phyloP scores from a whole-genome alignment of 2,797 vertebrate genomes.

The Garrulus glandarius region DNA sequence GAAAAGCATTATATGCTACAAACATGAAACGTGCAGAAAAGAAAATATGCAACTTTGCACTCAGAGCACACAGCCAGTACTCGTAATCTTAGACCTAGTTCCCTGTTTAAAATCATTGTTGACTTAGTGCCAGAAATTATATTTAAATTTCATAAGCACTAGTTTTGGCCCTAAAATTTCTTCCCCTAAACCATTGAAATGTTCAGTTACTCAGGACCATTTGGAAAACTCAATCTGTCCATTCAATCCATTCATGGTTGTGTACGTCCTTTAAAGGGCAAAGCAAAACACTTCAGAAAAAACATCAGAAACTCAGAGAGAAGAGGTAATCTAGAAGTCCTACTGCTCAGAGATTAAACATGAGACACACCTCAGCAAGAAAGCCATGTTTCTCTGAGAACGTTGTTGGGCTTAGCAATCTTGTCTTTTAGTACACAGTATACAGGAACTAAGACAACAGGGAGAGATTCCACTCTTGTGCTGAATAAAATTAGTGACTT shows the following conservation, averaged over 20 bases:
- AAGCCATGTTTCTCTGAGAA: neutral
- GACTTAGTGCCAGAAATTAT: neutral
- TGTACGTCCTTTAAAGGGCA: neutral
- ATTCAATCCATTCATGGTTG: neutral
- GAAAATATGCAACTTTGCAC: neutral
- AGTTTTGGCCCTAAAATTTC: neutral
- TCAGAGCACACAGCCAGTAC: neutral
- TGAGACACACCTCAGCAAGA: neutral
- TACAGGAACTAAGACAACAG: neutral
- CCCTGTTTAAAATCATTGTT: neutral
- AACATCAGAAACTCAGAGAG: neutral
- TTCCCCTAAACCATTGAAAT: neutral
- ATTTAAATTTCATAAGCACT: neutral
- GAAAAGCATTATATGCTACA: neutral
- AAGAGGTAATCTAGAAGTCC: neutral
- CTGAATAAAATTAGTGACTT: neutral
- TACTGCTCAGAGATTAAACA: neutral
- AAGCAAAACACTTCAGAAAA: neutral
- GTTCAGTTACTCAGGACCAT: neutral
- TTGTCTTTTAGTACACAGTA: neutral
- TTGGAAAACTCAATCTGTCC: neutral
- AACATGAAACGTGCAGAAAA: rapidly evolving
- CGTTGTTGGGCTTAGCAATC: rapidly evolving
- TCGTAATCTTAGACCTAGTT: neutral
- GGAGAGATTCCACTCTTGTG: neutral